phyloP scores from a whole-genome alignment of 2,797 vertebrate genomes.

The Lepidocolaptes lacrymiger region DNA sequence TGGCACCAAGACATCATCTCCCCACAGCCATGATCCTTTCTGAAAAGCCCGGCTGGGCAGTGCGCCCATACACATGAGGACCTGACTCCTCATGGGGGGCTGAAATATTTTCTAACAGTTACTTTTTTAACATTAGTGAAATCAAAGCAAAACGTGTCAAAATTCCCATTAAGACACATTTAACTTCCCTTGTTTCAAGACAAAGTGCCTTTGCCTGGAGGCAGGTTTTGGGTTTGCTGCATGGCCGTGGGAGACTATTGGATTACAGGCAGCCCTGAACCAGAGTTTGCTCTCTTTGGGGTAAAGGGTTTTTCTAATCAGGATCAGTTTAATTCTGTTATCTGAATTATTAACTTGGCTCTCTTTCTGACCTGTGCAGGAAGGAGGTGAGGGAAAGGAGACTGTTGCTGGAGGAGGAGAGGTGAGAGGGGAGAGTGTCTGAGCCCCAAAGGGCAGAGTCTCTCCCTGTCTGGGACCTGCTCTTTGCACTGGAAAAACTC shows the following conservation, averaged over 20 bases:
- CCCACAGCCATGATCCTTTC: background rate
- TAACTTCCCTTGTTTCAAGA: constrained; percentile 58
- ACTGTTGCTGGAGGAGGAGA: background rate
- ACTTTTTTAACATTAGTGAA: constrained; percentile 57
- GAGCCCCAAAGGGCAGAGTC: background rate
- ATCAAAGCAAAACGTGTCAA: constrained; percentile 71
- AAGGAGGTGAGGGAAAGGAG: constrained; percentile 2
- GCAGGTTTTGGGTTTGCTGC: background rate
- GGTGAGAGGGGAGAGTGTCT: background rate
- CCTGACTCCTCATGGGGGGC: background rate
- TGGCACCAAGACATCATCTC: background rate
- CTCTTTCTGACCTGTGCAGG: constrained; percentile 20
- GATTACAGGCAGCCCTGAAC: constrained; percentile 51
- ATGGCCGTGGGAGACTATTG: constrained; percentile 45
- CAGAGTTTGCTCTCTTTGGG: constrained; percentile 40
- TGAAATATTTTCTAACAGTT: constrained; percentile 52
- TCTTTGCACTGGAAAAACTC: background rate
- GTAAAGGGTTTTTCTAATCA: constrained; percentile 64
- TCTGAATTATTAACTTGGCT: constrained; percentile 64
- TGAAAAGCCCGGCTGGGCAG: background rate
- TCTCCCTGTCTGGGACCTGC: background rate
- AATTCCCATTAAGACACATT: constrained; percentile 65
- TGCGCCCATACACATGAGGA: accelerated
- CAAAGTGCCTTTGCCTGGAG: constrained; percentile 53
- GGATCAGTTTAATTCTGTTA: constrained; percentile 69